Conservation (phyloP, 2,113 vertebrate genomes). For the Vidua chalybeata region DNA sequence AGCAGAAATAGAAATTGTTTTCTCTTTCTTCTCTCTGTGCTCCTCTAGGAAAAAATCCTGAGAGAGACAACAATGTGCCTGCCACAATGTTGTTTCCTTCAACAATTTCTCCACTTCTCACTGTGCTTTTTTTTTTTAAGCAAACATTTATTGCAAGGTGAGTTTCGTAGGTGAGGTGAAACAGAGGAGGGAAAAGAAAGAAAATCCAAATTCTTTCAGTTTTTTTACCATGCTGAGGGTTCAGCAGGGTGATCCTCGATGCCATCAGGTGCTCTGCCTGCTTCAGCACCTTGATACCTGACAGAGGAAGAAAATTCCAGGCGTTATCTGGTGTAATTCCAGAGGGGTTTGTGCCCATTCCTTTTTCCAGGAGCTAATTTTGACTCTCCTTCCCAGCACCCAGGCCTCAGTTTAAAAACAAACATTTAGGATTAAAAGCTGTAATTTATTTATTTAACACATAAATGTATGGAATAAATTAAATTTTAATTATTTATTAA, state of each 20-base stretch:
- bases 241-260: slow-evolving; percentile 15
- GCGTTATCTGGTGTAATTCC: fast-evolving
- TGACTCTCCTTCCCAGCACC: not conserved
- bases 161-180: not conserved
- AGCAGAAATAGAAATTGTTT: too few relatives aligned
- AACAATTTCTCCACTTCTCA: not conserved
- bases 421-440: not conserved
- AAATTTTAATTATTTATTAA: too few relatives aligned
- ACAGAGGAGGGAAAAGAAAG: not conserved
- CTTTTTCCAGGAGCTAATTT: not conserved
- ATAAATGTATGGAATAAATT: too few relatives aligned
- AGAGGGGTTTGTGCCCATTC: not conserved
- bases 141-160: fast-evolving
- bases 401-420: not conserved
- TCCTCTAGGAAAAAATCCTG: too few relatives aligned
- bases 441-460: too few relatives aligned
- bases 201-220: not conserved
- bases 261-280: slow-evolving; percentile 33
- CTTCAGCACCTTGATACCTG: slow-evolving; percentile 34
- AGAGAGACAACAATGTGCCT: too few relatives aligned
- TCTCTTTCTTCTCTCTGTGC: too few relatives aligned
- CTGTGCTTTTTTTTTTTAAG: not conserved
- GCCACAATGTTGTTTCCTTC: not conserved
- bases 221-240: not conserved
- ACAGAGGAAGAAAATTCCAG: not conserved